These are phyloP conservation scores for Entelurus aequoreus DNA, from an alignment of 2,113 vertebrate species.

Conservation along the genomic window DNA sequence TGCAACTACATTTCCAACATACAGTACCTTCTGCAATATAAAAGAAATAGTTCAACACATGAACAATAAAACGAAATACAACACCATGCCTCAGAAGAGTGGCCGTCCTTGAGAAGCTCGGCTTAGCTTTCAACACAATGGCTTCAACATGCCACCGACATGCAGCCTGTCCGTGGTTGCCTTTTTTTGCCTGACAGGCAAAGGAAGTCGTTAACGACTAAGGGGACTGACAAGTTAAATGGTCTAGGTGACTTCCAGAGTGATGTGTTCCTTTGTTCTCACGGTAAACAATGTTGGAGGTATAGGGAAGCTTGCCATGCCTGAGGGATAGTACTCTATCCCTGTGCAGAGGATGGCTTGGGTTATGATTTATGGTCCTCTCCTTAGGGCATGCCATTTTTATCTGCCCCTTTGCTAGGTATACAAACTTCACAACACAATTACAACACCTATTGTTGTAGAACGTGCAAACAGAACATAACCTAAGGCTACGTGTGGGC, in stretches of 20 bases:
- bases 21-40: background rate
- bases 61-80: background rate
- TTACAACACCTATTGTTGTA: slow-evolving; percentile 55
- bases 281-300: slow-evolving; percentile 47
- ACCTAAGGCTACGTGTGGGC: slow-evolving; percentile 29
- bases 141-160: slow-evolving; percentile 32
- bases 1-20: background rate
- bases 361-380: slow-evolving; percentile 58
- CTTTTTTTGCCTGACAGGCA: slow-evolving; percentile 18
- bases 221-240: slow-evolving; percentile 25
- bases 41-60: background rate
- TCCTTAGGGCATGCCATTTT: slow-evolving; percentile 38
- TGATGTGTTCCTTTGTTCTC: slow-evolving; percentile 41
- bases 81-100: slow-evolving; percentile 31
- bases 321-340: slow-evolving; percentile 44
- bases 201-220: slow-evolving; percentile 28
- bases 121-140: slow-evolving; percentile 51
- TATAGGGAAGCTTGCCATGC: slow-evolving; percentile 33
- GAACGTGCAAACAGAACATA: slow-evolving; percentile 19
- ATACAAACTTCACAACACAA: slow-evolving; percentile 57
- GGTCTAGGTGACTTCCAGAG: slow-evolving; percentile 27
- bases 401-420: slow-evolving; percentile 50
- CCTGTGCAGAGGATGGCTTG: slow-evolving; percentile 35
- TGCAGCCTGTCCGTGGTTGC: slow-evolving; percentile 17
- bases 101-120: slow-evolving; percentile 35